Conservation (phyloP, 2,113 vertebrate species). For the Onychostruthus taczanowskii region DNA sequence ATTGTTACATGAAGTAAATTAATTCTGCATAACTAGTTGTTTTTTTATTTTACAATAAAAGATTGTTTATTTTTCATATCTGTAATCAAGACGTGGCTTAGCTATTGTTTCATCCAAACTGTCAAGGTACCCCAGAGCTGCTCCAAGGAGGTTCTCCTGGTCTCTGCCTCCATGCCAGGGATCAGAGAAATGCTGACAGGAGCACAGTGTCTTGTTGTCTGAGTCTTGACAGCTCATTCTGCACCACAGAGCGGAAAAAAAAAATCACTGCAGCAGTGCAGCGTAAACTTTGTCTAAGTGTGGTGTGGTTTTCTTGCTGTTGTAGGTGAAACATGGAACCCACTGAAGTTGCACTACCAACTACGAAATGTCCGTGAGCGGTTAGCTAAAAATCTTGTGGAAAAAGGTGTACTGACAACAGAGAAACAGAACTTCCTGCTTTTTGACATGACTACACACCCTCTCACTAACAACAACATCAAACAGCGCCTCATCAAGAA, state of each 20-base stretch:
- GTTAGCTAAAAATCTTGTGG: conserved; percentile 94
- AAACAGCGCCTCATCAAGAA: conserved; percentile 95
- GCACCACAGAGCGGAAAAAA: accelerated
- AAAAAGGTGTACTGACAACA: conserved; percentile 94
- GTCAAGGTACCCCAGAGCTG: neutral
- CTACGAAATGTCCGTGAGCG: conserved; percentile 92
- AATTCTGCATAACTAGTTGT: neutral
- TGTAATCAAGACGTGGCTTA: neutral
- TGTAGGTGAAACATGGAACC: conserved; percentile 95
- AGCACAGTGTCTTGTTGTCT: neutral
- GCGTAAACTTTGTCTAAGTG: neutral
- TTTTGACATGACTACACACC: conserved; percentile 97
- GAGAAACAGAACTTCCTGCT: conserved; percentile 98
- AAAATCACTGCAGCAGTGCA: neutral
- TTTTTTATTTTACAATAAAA: neutral
- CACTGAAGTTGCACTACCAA: conserved; percentile 95
- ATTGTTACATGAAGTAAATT: neutral
- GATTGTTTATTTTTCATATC: neutral
- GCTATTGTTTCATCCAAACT: neutral
- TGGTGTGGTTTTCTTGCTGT: neutral
- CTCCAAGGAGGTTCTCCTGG: neutral
- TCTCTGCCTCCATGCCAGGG: neutral
- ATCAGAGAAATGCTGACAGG: neutral
- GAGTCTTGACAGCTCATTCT: neutral
- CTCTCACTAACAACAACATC: conserved; percentile 94